Evolutionary conservation across 2,888 invertebrate species (phyloP).

Genomic region (Troglohyphantes excavatus): DNA sequence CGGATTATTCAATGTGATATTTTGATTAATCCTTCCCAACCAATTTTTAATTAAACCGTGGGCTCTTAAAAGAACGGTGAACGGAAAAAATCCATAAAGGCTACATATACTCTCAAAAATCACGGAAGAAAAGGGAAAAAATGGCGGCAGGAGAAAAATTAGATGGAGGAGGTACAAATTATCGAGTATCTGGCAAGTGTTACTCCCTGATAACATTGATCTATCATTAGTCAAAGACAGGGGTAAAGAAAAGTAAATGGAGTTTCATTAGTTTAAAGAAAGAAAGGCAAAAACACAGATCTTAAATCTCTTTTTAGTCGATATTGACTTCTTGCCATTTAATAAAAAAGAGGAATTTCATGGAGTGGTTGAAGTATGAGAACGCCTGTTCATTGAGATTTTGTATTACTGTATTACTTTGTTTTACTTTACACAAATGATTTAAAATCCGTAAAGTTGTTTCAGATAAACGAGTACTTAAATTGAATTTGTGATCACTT

Average conservation of each 20-base stretch:
- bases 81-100: slow-evolving; percentile 29
- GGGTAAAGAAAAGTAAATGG: slow-evolving; percentile 26
- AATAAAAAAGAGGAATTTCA: too few species aligned
- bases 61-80: neutral
- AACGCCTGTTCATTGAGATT: too few species aligned
- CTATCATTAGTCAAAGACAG: slow-evolving; percentile 53
- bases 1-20: neutral
- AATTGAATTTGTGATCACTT: too few species aligned
- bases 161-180: slow-evolving; percentile 51
- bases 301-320: slow-evolving; percentile 12
- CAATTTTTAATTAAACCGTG: slow-evolving; percentile 55
- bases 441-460: too few species aligned
- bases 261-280: slow-evolving; percentile 43
- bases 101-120: slow-evolving; percentile 2
- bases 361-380: too few species aligned
- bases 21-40: slow-evolving; percentile 34
- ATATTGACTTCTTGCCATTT: neutral
- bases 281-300: neutral
- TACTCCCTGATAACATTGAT: slow-evolving; percentile 64
- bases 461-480: too few species aligned
- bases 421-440: too few species aligned
- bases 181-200: slow-evolving; percentile 62
- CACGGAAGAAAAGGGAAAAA: slow-evolving; percentile 5
- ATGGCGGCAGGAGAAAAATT: neutral
- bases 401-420: too few species aligned